Evolutionary conservation across 2,888 invertebrate species (phyloP).

Genomic region (Papilio gigon): DNA sequence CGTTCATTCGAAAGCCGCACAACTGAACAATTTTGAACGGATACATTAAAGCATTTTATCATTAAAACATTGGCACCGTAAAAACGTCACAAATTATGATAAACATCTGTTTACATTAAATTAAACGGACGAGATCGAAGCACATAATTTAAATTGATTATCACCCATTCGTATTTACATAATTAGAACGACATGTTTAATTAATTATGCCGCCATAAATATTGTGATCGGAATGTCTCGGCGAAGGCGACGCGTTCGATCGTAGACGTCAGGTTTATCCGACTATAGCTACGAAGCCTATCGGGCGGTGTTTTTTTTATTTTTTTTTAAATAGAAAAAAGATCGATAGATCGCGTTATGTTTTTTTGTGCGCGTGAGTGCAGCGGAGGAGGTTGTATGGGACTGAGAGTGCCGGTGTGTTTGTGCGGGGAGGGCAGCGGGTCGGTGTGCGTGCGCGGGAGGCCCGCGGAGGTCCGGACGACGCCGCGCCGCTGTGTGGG

Average conservation of each 20-base stretch:
- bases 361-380: slow-evolving; percentile 83
- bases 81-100: slow-evolving; percentile 74
- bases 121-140: slow-evolving; percentile 71
- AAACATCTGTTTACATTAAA: slow-evolving; percentile 79
- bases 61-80: slow-evolving; percentile 63
- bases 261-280: slow-evolving; percentile 70
- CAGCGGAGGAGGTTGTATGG: slow-evolving; percentile 81
- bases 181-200: slow-evolving; percentile 79
- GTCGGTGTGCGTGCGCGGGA: slow-evolving; percentile 71
- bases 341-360: slow-evolving; percentile 81
- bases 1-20: slow-evolving; percentile 59
- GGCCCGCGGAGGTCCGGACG: slow-evolving; percentile 65
- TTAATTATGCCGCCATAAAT: slow-evolving; percentile 78
- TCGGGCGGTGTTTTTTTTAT: slow-evolving; percentile 68
- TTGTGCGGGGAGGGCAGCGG: slow-evolving; percentile 66
- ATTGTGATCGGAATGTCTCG: slow-evolving; percentile 65
- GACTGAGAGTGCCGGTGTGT: slow-evolving; percentile 80
- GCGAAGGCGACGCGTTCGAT: slow-evolving; percentile 69
- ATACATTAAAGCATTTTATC: slow-evolving; percentile 60
- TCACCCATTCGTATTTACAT: slow-evolving; percentile 79
- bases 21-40: slow-evolving; percentile 55
- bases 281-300: slow-evolving; percentile 72
- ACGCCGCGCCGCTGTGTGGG: slow-evolving; percentile 61
- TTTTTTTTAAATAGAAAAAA: slow-evolving; percentile 68
- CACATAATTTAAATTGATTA: slow-evolving; percentile 78